These are phyloP conservation scores for Otus sunia DNA, from an alignment of 2,113 vertebrate species.

Conservation along the genomic window DNA sequence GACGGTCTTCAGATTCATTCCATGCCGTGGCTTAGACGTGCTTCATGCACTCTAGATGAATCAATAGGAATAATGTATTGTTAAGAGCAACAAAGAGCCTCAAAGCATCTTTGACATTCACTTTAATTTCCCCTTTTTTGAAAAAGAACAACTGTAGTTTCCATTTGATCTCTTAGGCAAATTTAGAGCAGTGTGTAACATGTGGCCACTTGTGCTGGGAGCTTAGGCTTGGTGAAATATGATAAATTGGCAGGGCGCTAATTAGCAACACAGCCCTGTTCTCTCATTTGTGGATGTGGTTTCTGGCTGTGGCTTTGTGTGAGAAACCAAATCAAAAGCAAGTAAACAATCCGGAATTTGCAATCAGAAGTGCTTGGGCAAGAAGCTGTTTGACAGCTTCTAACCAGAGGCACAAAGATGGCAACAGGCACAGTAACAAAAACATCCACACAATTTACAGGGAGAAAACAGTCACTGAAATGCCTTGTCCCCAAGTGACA, in stretches of 20 bases:
- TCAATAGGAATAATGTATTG: neutral
- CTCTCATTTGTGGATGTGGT: neutral
- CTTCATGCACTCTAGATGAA: neutral
- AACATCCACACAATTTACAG: neutral
- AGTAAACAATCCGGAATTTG: neutral
- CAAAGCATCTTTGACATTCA: neutral
- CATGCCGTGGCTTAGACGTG: rapidly evolving
- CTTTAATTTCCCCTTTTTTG: neutral
- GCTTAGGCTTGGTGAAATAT: neutral
- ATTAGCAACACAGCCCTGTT: neutral
- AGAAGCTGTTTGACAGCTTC: neutral
- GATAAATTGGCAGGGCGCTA: neutral
- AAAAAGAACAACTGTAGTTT: neutral
- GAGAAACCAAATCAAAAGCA: neutral
- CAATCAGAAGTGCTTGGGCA: neutral
- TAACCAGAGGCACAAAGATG: neutral
- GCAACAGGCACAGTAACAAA: neutral
- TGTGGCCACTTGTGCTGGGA: neutral
- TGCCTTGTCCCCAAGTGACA: neutral
- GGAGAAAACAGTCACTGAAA: neutral
- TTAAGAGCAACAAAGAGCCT: neutral
- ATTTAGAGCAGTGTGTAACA: neutral
- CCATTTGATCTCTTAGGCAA: neutral
- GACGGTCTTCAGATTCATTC: neutral
- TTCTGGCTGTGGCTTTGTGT: neutral